phyloP scores from a whole-genome alignment of 2,113 vertebrate genomes.

The Naja naja region DNA sequence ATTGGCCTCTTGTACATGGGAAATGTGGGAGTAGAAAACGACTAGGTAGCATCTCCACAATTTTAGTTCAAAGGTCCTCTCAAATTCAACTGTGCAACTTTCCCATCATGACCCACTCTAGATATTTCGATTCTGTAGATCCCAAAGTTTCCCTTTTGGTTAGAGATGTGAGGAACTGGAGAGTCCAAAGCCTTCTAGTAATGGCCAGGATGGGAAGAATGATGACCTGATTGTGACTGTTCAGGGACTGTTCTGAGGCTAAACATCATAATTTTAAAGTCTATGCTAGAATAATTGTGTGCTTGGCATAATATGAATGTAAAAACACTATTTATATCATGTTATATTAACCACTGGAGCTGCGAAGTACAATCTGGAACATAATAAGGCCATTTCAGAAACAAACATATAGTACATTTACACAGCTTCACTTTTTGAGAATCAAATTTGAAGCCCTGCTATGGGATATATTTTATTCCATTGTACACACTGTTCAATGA shows the following conservation, averaged over 20 bases:
- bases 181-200: not conserved
- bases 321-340: not conserved
- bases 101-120: not conserved
- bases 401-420: not conserved
- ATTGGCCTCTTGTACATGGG: not conserved
- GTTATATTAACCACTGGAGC: not conserved
- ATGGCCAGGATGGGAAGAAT: not conserved
- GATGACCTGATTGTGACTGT: not conserved
- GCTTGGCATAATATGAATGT: not conserved
- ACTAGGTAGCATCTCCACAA: not conserved
- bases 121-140: not conserved
- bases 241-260: not conserved
- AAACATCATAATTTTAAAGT: not conserved
- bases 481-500: not conserved
- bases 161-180: not conserved
- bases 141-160: not conserved
- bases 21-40: not conserved
- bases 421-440: not conserved
- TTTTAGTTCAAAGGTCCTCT: not conserved
- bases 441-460: not conserved
- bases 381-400: not conserved
- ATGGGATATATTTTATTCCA: not conserved
- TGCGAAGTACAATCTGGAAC: not conserved
- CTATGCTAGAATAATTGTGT: not conserved
- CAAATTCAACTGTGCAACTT: not conserved